Conservation (phyloP, 2,113 vertebrate genomes). For the Aspidoscelis tigris region DNA sequence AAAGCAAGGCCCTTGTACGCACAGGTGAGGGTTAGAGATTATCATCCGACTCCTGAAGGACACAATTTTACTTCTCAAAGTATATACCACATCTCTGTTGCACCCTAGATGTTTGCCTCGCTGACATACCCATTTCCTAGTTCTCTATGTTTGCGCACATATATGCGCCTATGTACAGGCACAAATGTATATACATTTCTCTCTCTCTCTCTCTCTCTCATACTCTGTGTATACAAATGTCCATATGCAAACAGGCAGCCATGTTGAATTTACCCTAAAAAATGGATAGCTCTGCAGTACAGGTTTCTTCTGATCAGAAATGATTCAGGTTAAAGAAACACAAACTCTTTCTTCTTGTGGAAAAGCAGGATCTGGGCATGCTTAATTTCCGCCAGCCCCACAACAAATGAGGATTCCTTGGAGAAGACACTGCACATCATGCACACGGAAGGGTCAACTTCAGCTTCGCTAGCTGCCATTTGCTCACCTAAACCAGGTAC, state of each 20-base stretch:
- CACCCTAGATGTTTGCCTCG: too few species aligned
- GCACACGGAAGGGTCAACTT: slow-evolving; percentile 73
- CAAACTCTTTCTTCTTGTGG: slow-evolving; percentile 4
- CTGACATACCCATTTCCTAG: too few species aligned
- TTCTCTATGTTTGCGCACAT: too few species aligned
- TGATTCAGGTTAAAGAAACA: neutral
- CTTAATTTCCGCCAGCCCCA: slow-evolving; percentile 39
- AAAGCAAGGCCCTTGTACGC: too few species aligned
- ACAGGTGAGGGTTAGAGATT: too few species aligned
- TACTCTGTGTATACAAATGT: too few species aligned
- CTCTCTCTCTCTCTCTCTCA: too few species aligned
- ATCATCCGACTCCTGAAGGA: too few species aligned
- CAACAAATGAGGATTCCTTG: slow-evolving; percentile 37
- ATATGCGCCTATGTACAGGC: too few species aligned
- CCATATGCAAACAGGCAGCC: slow-evolving; percentile 36
- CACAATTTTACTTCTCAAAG: neutral
- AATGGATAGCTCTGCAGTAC: slow-evolving; percentile 17
- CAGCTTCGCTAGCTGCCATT: slow-evolving; percentile 81
- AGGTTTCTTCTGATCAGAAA: slow-evolving; percentile 11
- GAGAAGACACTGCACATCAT: slow-evolving; percentile 72
- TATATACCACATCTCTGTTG: too few species aligned
- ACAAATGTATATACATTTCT: too few species aligned
- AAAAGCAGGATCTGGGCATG: slow-evolving; percentile 16
- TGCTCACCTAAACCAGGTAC: slow-evolving; percentile 76
- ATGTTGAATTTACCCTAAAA: slow-evolving; percentile 43